phyloP scores from a whole-genome alignment of 2,888 invertebrate species.

The Mactromeris polynyma region DNA sequence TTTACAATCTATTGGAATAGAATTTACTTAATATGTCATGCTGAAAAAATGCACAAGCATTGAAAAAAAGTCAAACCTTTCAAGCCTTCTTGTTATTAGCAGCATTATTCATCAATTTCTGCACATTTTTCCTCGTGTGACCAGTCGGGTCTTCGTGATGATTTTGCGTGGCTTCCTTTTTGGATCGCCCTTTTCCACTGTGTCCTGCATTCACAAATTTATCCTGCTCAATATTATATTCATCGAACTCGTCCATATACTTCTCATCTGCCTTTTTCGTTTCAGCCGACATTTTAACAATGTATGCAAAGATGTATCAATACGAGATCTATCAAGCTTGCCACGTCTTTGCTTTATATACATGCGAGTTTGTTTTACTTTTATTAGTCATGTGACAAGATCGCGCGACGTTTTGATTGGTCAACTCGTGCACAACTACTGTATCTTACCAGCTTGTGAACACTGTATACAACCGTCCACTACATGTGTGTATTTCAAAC shows the following conservation, averaged over 20 bases:
- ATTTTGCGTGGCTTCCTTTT: slow-evolving; percentile 95
- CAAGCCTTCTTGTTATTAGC: slow-evolving; percentile 76
- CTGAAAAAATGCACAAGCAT: background rate
- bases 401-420: slow-evolving; percentile 34
- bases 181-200: slow-evolving; percentile 96
- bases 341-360: slow-evolving; percentile 44
- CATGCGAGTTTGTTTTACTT: slow-evolving; percentile 33
- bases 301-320: background rate
- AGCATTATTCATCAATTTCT: slow-evolving; percentile 85
- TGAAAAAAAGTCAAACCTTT: background rate
- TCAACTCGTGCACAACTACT: background rate
- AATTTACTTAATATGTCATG: background rate
- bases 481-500: no score
- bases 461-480: no score
- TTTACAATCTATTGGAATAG: no score
- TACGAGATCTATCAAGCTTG: slow-evolving; percentile 20
- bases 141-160: slow-evolving; percentile 97
- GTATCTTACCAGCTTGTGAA: background rate
- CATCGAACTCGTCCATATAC: slow-evolving; percentile 94
- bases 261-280: slow-evolving; percentile 66
- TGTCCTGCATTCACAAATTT: slow-evolving; percentile 96
- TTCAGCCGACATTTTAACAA: slow-evolving; percentile 51
- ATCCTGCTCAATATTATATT: slow-evolving; percentile 97
- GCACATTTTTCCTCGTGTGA: slow-evolving; percentile 95
- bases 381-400: slow-evolving; percentile 42